phyloP scores from a whole-genome alignment of 1,140 invertebrate species.

The Rhopalosiphum padi region DNA sequence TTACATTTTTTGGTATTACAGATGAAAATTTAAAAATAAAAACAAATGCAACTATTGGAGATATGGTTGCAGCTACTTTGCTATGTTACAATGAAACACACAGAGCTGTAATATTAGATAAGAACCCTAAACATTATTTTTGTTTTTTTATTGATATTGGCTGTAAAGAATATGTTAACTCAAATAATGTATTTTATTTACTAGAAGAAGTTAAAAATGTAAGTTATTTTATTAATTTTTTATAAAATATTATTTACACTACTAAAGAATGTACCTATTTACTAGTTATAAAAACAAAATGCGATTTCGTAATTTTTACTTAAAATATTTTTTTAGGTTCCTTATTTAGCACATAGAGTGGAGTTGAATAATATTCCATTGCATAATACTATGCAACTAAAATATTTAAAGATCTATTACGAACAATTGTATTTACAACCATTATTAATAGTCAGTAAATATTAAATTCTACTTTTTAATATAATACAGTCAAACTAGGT shows the following conservation, averaged over 20 bases:
- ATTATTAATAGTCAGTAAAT: slow-evolving; percentile 4
- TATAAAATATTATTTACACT: no score
- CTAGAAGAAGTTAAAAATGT: background rate
- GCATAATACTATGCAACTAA: background rate
- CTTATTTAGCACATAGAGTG: slow-evolving; percentile 22
- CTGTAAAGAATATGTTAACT: background rate
- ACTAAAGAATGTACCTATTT: no score
- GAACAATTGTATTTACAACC: slow-evolving; percentile 1
- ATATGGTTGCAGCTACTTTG: background rate
- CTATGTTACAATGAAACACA: background rate
- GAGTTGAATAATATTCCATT: background rate
- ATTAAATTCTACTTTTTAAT: background rate
- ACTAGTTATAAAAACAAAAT: background rate
- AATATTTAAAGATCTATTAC: background rate
- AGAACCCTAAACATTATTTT: background rate
- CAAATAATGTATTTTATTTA: background rate
- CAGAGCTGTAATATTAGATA: background rate
- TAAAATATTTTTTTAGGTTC: slow-evolving; percentile 16
- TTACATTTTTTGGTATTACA: background rate
- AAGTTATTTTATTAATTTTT: slow-evolving; percentile 6
- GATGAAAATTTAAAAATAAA: background rate
- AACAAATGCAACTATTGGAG: background rate
- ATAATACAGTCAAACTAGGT: background rate
- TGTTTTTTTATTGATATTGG: slow-evolving; percentile 22
- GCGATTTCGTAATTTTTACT: no score